phyloP scores from a whole-genome alignment of 2,113 vertebrate genomes.

The Lontra canadensis region DNA sequence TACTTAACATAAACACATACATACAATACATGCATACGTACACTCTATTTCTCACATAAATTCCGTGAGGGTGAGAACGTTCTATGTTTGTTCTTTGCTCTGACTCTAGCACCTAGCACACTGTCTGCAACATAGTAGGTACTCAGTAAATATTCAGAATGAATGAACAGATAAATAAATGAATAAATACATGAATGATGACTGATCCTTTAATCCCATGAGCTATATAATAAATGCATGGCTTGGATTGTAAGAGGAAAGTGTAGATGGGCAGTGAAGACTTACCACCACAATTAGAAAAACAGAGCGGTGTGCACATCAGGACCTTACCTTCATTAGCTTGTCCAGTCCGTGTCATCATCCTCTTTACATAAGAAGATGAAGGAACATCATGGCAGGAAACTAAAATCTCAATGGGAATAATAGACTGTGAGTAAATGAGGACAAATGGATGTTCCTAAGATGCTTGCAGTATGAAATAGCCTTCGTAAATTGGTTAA shows the following conservation, averaged over 20 bases:
- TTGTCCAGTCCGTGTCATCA: not conserved
- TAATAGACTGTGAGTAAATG: conserved; percentile 32
- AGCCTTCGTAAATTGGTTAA: conserved; percentile 40
- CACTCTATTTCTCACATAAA: not conserved
- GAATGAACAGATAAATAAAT: not conserved
- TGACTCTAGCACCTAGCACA: not conserved
- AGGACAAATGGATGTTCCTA: conserved; percentile 53
- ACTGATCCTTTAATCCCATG: not conserved
- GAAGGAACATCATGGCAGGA: conserved; percentile 24
- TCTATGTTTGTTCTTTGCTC: conserved; percentile 20
- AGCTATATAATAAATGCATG: not conserved
- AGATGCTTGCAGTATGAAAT: conserved; percentile 18
- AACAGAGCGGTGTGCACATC: not conserved
- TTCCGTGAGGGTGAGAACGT: not conserved
- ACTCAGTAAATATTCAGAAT: conserved; percentile 28
- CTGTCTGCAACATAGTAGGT: not conserved
- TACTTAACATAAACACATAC: not conserved
- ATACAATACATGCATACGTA: not conserved
- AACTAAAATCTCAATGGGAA: not conserved
- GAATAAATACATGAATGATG: not conserved
- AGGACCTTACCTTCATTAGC: not conserved
- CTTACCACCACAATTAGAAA: not conserved
- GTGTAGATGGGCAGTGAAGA: not conserved
- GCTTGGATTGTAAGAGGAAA: not conserved
- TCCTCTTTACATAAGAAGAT: conserved; percentile 21